phyloP scores from a whole-genome alignment of 2,113 vertebrate species.

The Agapornis roseicollis region DNA sequence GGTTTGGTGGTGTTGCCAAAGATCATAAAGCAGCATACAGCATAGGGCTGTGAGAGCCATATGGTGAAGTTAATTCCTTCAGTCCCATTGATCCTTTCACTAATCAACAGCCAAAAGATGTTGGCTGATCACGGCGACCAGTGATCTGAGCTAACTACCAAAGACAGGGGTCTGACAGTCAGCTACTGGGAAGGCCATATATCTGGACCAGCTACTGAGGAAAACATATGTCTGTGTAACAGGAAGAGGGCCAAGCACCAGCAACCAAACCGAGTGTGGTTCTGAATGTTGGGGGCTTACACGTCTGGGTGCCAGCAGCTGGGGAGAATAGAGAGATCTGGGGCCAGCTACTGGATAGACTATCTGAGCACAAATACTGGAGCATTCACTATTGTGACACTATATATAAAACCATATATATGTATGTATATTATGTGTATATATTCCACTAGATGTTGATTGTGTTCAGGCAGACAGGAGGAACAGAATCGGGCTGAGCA shows the following conservation, averaged over 20 bases:
- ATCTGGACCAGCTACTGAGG: background rate
- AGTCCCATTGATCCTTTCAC: background rate
- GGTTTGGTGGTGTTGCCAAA: background rate
- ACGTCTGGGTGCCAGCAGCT: background rate
- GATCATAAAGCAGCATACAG: background rate
- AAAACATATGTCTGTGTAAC: rapidly evolving
- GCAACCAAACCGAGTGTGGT: rapidly evolving
- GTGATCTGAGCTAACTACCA: background rate
- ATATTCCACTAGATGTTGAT: background rate
- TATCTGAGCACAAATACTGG: background rate
- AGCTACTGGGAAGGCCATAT: background rate
- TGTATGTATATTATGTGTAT: background rate
- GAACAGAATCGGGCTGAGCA: background rate
- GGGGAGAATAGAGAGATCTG: background rate
- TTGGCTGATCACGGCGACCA: background rate
- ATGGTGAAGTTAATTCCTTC: background rate
- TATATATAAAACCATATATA: background rate
- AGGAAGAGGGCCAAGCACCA: background rate
- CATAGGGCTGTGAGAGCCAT: background rate
- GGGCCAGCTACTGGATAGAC: background rate
- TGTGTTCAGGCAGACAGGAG: background rate
- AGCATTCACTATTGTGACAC: background rate
- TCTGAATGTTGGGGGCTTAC: background rate
- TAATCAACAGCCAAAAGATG: background rate
- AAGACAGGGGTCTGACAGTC: background rate